Evolutionary conservation across 2,888 invertebrate genomes (phyloP).

Genomic region (Mylabris sibirica): DNA sequence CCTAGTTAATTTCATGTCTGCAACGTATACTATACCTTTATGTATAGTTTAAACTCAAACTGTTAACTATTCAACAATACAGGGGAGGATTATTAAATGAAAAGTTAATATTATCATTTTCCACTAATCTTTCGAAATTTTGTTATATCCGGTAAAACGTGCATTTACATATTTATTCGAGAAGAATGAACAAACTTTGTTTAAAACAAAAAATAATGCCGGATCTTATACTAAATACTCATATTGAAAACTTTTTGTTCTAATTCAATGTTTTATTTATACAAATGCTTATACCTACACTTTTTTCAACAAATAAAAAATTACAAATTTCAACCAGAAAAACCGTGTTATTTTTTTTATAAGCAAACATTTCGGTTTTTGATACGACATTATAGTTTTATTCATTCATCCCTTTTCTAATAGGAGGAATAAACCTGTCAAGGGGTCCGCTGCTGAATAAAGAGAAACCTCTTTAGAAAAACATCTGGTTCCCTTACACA

Average conservation of each 20-base stretch:
- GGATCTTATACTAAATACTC: conserved; percentile 11
- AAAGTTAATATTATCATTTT: conserved; percentile 14
- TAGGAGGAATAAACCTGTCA: conserved; percentile 12
- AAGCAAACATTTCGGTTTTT: neutral
- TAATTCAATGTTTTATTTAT: conserved; percentile 34
- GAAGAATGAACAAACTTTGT: conserved; percentile 29
- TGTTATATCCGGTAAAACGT: conserved; percentile 44
- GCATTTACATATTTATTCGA: conserved; percentile 41
- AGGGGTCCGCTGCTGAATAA: neutral
- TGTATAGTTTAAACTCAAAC: conserved; percentile 10
- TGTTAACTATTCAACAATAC: conserved; percentile 7
- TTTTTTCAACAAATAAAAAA: neutral
- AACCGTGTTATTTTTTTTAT: neutral
- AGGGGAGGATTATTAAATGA: neutral
- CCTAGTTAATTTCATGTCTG: conserved; percentile 18
- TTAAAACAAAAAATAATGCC: conserved; percentile 21
- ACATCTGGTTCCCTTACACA: conserved; percentile 13
- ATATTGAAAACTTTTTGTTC: conserved; percentile 16
- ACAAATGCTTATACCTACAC: neutral
- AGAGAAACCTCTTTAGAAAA: conserved; percentile 6
- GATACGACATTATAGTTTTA: conserved; percentile 7
- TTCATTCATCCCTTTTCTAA: conserved; percentile 11
- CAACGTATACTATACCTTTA: conserved; percentile 13
- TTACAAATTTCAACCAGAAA: neutral
- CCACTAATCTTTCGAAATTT: conserved; percentile 5